These are phyloP conservation scores for Diplazon laetatorius DNA, from an alignment of 2,888 invertebrate genomes.

Conservation along the genomic window DNA sequence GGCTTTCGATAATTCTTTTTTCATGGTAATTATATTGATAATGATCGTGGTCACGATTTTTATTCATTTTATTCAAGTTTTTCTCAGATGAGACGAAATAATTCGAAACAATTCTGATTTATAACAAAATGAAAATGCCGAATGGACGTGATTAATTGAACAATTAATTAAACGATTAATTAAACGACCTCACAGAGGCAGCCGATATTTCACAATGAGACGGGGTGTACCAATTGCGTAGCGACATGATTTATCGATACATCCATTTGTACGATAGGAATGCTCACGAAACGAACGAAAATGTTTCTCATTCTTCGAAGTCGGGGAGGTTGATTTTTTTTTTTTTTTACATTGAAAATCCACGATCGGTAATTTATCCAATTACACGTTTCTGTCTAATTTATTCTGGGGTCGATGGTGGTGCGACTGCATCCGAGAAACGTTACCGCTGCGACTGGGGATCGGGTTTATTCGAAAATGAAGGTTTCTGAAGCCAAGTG, in stretches of 20 bases:
- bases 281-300: conserved; percentile 45
- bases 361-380: conserved; percentile 56
- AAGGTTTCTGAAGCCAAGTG: conserved; percentile 56
- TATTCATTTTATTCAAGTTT: no score
- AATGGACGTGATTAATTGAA: no score
- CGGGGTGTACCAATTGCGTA: not conserved
- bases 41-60: no score
- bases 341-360: no score
- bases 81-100: no score
- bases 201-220: not conserved
- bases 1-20: no score
- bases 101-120: no score
- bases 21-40: no score
- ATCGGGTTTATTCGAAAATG: conserved; percentile 36
- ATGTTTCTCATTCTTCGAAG: conserved; percentile 37
- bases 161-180: not conserved
- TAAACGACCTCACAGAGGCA: not conserved
- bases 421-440: not conserved
- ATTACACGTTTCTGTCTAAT: conserved; percentile 60
- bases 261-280: conserved; percentile 6
- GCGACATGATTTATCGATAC: conserved; percentile 6
- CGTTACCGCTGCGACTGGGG: conserved; percentile 5
- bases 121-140: no score
- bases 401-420: conserved; percentile 42
- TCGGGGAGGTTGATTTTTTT: no score